Evolutionary conservation across 2,113 vertebrate genomes (phyloP), one percentile per base, ranked within the genome.

Genomic region (Pangasianodon gigas): DNA sequence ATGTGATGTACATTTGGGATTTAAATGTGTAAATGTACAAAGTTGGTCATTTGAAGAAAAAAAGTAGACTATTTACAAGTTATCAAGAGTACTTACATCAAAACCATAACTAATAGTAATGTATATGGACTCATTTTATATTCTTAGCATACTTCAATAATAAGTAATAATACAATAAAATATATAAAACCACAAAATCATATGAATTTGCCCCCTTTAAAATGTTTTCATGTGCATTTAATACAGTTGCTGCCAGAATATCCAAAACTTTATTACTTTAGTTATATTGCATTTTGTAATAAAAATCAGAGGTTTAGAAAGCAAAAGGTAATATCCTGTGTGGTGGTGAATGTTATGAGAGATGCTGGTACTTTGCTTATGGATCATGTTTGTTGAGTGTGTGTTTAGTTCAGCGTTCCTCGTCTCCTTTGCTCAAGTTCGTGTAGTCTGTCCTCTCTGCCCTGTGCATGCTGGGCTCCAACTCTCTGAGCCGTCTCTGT

Each of bases 401-500:
- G 67, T n/a, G 51, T n/a, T 98, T 96, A 96, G 82, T 85, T 93
- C 2, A 91, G 96, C 58, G 95, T 67, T 56, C 95, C 96, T 91
- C 93, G 95, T 91, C 89, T 94, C 92, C 95, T 95, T 89, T 95
- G 97, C 93, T 97, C 96, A 32, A 97, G 94, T 92, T 97, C 95
- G 41, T 95, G 95, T 91, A 96, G 92, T 69, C 96, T 95, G 26
- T 97, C 96, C 93, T 97, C 93, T 56, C 96, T 93, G 87, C 95
- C 93, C 94, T 95, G 96, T 0, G 96, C 97, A 0, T 97, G 97
- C 94, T 93, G 96, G 0, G 93, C 95, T 18, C 97, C 97, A 83
- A 97, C 97, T 46, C 96, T 96, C 90, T 97, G 97, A 13, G 97
- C 97, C 0, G 96, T 97, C 95, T 97, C 97, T 0, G 97, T 97